Evolutionary conservation across 2,797 vertebrate genomes (phyloP).

Genomic region (Poeciliopsis infans): DNA sequence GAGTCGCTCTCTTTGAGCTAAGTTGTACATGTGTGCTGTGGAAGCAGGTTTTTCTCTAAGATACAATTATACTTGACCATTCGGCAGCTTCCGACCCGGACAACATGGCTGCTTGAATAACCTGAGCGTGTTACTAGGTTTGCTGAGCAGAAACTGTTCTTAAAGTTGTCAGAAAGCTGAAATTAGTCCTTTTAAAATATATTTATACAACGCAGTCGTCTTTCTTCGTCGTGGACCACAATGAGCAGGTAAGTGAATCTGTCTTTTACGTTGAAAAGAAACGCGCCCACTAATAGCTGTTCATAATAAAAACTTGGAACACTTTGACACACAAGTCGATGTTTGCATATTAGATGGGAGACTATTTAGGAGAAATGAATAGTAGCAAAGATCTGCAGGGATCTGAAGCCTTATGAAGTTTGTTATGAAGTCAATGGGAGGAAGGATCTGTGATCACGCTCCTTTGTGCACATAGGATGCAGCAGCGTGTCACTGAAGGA

Average conservation of each 20-base stretch:
- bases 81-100: neutral
- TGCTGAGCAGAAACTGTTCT: neutral
- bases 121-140: neutral
- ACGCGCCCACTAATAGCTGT: neutral
- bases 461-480: neutral
- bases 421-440: neutral
- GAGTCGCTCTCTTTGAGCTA: neutral
- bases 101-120: neutral
- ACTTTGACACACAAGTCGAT: neutral
- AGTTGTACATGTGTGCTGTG: neutral
- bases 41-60: neutral
- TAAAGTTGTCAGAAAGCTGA: neutral
- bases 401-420: neutral
- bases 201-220: neutral
- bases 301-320: neutral
- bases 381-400: neutral
- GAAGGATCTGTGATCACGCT: neutral
- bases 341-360: neutral
- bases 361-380: neutral
- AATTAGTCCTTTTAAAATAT: neutral
- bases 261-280: neutral
- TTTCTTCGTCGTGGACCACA: neutral
- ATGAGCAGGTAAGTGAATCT: slow-evolving; percentile 64
- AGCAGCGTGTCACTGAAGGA: neutral
- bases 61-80: neutral